These are phyloP conservation scores for Drosophila niveifrons DNA, from an alignment of 2,888 invertebrate species.

Conservation along the genomic window DNA sequence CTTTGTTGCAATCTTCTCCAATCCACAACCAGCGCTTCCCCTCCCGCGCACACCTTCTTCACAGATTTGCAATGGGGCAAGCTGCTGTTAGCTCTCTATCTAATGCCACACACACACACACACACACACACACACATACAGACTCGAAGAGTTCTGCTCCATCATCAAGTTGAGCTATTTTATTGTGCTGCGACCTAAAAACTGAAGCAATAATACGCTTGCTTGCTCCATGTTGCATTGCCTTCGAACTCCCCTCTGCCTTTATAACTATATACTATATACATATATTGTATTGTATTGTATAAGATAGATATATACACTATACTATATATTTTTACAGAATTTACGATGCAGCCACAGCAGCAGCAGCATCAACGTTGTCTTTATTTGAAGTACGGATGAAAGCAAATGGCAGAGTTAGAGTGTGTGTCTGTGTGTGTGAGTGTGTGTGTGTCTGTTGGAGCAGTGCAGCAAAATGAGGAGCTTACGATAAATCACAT, in stretches of 20 bases:
- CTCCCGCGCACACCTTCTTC: background rate
- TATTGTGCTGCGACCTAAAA: slow-evolving; percentile 67
- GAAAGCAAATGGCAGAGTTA: slow-evolving; percentile 31
- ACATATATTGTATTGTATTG: slow-evolving; percentile 47
- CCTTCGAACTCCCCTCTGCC: slow-evolving; percentile 1
- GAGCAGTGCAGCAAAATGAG: slow-evolving; percentile 20
- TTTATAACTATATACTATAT: slow-evolving; percentile 28
- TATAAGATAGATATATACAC: slow-evolving; percentile 37
- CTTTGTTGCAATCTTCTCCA: slow-evolving; percentile 66
- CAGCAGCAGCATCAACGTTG: slow-evolving; percentile 48
- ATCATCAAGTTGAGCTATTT: slow-evolving; percentile 74
- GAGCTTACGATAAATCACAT: slow-evolving; percentile 56
- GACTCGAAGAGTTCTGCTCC: slow-evolving; percentile 34
- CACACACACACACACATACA: slow-evolving; percentile 28
- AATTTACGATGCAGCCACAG: slow-evolving; percentile 71
- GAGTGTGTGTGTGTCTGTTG: background rate
- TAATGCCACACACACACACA: slow-evolving; percentile 42
- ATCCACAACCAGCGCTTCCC: background rate
- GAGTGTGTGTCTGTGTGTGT: background rate
- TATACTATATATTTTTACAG: slow-evolving; percentile 39
- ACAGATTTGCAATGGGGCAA: slow-evolving; percentile 17
- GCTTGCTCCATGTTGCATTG: slow-evolving; percentile 59
- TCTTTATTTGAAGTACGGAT: slow-evolving; percentile 68
- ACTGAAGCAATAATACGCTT: slow-evolving; percentile 77
- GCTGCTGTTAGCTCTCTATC: slow-evolving; percentile 55